Conservation (phyloP, 2,888 invertebrate species). For the Phaedon cochleariae region DNA sequence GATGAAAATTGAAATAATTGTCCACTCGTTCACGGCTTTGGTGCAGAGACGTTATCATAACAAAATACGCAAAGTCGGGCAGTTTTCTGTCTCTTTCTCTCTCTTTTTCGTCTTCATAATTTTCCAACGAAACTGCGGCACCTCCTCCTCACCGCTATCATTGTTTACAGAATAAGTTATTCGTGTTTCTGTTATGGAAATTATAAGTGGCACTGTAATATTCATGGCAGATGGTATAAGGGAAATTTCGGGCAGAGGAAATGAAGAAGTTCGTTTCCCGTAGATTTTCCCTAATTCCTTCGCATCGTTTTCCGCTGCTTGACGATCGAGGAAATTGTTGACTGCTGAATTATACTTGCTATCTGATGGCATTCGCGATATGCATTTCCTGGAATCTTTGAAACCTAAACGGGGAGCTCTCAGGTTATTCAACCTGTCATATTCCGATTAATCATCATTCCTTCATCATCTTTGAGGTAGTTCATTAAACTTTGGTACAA, state of each 20-base stretch:
- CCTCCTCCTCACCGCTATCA: conserved; percentile 18
- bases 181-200: conserved; percentile 22
- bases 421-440: too few relatives aligned
- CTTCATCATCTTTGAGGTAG: too few relatives aligned
- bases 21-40: conserved; percentile 1
- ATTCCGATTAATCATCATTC: too few relatives aligned
- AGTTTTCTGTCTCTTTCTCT: conserved; percentile 3
- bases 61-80: neutral
- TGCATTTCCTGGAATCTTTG: neutral
- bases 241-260: neutral
- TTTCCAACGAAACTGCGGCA: conserved; percentile 16
- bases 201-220: conserved; percentile 8
- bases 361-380: neutral
- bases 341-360: neutral
- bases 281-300: neutral
- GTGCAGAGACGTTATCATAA: conserved; percentile 21
- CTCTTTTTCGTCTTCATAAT: conserved; percentile 9
- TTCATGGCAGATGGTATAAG: neutral
- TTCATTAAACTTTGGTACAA: too few relatives aligned
- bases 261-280: neutral
- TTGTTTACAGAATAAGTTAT: conserved; percentile 26
- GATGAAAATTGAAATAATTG: neutral
- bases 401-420: too few relatives aligned
- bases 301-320: neutral
- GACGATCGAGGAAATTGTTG: neutral